Conservation (phyloP, 2,888 invertebrate genomes). For the Cotesia congregata region DNA sequence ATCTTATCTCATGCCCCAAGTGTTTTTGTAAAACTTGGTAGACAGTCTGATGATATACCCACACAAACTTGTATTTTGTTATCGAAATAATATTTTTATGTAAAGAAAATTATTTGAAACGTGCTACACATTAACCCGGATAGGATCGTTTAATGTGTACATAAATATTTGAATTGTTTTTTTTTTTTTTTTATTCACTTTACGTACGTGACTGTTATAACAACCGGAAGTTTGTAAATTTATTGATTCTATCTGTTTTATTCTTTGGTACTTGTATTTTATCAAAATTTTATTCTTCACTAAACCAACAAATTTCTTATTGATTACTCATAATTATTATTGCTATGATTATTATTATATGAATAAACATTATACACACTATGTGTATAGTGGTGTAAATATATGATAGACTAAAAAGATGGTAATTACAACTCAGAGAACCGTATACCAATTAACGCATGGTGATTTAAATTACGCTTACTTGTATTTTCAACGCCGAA, state of each 20-base stretch:
- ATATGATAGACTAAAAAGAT: too few relatives aligned
- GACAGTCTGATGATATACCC: not conserved
- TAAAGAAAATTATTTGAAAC: not conserved
- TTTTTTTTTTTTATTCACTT: not conserved
- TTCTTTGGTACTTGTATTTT: not conserved
- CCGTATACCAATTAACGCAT: not conserved
- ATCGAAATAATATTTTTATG: not conserved
- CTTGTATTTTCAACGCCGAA: too few relatives aligned
- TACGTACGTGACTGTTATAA: not conserved
- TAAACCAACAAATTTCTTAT: not conserved
- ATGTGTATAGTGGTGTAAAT: not conserved
- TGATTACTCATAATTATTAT: not conserved
- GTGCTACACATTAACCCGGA: not conserved
- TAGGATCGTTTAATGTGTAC: not conserved
- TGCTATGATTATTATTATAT: not conserved
- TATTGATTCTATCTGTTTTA: not conserved
- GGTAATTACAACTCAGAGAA: not conserved
- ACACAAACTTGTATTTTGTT: not conserved
- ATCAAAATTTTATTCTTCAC: not conserved
- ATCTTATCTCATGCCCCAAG: not conserved
- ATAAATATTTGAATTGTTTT: not conserved
- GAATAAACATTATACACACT: not conserved
- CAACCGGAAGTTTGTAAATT: not conserved
- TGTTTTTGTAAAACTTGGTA: not conserved
- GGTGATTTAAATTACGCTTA: not conserved